A percentile compares a stretch with the other conserved stretches of the same genome.
Conservation (phyloP, 2,113 vertebrate genomes). For the Cranoglanis bouderius region DNA sequence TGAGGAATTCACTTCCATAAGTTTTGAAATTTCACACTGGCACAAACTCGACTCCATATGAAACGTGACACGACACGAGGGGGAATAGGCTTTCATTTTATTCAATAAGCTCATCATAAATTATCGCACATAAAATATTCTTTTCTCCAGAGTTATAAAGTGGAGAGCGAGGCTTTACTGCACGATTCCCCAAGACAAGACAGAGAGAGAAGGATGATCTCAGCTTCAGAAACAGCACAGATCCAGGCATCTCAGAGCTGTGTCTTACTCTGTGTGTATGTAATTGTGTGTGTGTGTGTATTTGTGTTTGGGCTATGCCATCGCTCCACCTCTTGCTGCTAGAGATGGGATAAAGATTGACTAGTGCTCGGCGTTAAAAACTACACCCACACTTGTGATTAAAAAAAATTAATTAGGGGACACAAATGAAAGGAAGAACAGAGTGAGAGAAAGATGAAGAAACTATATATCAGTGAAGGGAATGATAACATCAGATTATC, state of each 20-base stretch:
- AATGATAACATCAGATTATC: neutral
- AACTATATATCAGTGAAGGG: neutral
- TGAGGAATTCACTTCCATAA: neutral
- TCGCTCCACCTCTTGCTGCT: neutral
- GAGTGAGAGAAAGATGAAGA: neutral
- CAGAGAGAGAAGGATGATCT: constrained; percentile 45
- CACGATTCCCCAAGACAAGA: constrained; percentile 50
- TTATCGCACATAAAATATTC: constrained; percentile 92
- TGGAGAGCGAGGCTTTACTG: constrained; percentile 59
- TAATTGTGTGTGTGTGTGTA: neutral
- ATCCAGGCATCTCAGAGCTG: constrained; percentile 40
- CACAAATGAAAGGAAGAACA: neutral
- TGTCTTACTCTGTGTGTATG: neutral
- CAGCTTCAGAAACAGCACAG: constrained; percentile 29
- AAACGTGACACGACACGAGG: constrained; percentile 62
- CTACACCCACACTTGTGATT: constrained; percentile 12
- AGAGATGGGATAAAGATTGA: neutral
- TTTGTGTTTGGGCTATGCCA: neutral
- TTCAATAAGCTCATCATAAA: constrained; percentile 97
- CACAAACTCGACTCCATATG: neutral
- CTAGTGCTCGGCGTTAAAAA: constrained; percentile 8
- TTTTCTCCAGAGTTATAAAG: constrained; percentile 84
- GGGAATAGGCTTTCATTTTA: constrained; percentile 80
- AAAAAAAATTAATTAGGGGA: neutral
- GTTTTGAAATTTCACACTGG: neutral